Base-by-base conservation (phyloP, 2,113 vertebrate genomes). In the Charina bottae region DNA sequence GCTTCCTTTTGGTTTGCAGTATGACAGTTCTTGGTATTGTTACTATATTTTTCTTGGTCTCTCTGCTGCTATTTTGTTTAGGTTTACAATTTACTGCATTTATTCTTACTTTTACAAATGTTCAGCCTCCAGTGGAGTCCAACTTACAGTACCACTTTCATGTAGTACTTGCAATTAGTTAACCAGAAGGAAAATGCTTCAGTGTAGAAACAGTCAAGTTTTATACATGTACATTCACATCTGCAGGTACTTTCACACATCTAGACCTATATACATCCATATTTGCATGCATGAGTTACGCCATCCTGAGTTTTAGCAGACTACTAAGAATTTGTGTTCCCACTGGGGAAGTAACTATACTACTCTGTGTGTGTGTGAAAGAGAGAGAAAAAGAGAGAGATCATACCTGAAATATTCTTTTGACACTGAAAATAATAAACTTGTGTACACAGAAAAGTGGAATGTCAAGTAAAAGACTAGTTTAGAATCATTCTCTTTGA, bases 61-160 rank as follows among this genome's bases (percentile, higher is more conserved):
- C 68, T 7, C 33, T 78, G 17, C 6, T n/a, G 33, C 15, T 72
- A 37, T 37, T 19, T 78, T 1, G 1, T 60, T 94, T 78, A 92
- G 78, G 94, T 94, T 94, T 92, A 95, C 93, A 90, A 96, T 96
- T 94, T 95, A 91, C 58, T 96, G 86, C 85, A 90, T 89, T 94
- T 93, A 93, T 95, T 97, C 96, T 94, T 94, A 90, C 95, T 94
- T 96, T 89, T 94, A 91, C 92, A 96, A 92, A 37, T 95, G 78
- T 95, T 96, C 89, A 94, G 59, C 94, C 93, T 90, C 94, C 33
- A 78, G 6, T 21, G 19, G 68, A 78, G 68, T 95, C 95, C 96
- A 93, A 93, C 94, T 95, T 96, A 93, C 93, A 92, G 94, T 95
- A 95, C 90, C 92, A 92, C 94, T 96, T 91, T 95, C 90, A 83